Conservation (phyloP, 2,888 invertebrate species). For the Mimachlamys varia region DNA sequence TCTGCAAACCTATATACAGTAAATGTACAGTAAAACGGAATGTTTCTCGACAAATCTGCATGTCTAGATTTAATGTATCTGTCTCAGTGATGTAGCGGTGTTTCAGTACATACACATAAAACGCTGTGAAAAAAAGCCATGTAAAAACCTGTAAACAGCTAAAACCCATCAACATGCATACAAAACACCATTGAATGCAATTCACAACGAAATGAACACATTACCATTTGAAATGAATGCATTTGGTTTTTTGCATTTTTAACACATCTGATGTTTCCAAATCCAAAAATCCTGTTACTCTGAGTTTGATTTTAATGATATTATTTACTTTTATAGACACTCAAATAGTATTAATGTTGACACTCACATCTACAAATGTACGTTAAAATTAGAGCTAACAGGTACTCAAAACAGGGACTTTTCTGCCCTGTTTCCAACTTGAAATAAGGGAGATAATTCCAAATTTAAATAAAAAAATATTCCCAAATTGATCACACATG, state of each 20-base stretch:
- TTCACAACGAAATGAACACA: background rate
- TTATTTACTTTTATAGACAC: too few species aligned
- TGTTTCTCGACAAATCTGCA: background rate
- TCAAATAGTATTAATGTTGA: too few species aligned
- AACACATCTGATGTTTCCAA: background rate
- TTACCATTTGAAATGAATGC: constrained; percentile 1
- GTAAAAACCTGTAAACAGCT: constrained; percentile 15
- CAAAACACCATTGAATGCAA: background rate
- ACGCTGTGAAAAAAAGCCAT: background rate
- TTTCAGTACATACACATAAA: background rate
- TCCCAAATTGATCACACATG: too few species aligned
- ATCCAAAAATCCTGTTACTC: constrained; percentile 4
- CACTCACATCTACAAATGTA: too few species aligned
- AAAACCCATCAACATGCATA: constrained; percentile 7
- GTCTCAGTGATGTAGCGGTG: background rate
- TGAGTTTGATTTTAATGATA: background rate
- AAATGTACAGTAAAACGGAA: too few species aligned
- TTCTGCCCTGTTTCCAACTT: too few species aligned
- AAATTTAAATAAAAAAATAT: too few species aligned
- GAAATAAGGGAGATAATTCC: too few species aligned
- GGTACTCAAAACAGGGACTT: too few species aligned
- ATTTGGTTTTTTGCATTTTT: background rate
- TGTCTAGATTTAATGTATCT: background rate
- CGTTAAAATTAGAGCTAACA: background rate
- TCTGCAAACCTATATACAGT: too few species aligned